These are phyloP conservation scores for Crocallis elinguaria DNA, from an alignment of 2,888 invertebrate genomes.

Conservation along the genomic window DNA sequence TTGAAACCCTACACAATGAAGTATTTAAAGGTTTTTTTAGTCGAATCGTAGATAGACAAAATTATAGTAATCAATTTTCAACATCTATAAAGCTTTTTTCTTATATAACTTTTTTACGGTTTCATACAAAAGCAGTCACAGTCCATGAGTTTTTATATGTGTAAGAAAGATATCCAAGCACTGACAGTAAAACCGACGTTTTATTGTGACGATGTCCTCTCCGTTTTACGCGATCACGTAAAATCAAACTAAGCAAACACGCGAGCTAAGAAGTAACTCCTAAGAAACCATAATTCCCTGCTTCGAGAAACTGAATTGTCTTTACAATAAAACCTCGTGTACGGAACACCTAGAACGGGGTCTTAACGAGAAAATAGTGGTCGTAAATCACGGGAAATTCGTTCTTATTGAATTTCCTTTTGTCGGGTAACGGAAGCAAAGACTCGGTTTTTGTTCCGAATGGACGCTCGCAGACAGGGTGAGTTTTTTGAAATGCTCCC, in stretches of 20 bases:
- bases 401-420: slow-evolving; percentile 84
- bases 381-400: slow-evolving; percentile 83
- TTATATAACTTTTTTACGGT: no score
- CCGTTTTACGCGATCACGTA: slow-evolving; percentile 1
- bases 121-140: no score
- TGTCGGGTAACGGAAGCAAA: slow-evolving; percentile 69
- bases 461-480: slow-evolving; percentile 64
- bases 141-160: no score
- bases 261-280: slow-evolving; percentile 18
- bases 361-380: slow-evolving; percentile 83
- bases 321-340: slow-evolving; percentile 68
- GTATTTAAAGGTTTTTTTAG: no score
- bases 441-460: slow-evolving; percentile 75
- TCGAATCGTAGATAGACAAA: no score
- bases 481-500: slow-evolving; percentile 51
- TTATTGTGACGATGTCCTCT: background rate
- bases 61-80: no score
- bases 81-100: no score
- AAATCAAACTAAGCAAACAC: slow-evolving; percentile 9
- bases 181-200: background rate
- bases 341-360: slow-evolving; percentile 72
- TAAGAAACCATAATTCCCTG: slow-evolving; percentile 23
- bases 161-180: no score
- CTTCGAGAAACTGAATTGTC: slow-evolving; percentile 54
- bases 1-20: no score